Conservation (phyloP, 1,140 invertebrate species). For the Pseudomyrmex sp. region DNA sequence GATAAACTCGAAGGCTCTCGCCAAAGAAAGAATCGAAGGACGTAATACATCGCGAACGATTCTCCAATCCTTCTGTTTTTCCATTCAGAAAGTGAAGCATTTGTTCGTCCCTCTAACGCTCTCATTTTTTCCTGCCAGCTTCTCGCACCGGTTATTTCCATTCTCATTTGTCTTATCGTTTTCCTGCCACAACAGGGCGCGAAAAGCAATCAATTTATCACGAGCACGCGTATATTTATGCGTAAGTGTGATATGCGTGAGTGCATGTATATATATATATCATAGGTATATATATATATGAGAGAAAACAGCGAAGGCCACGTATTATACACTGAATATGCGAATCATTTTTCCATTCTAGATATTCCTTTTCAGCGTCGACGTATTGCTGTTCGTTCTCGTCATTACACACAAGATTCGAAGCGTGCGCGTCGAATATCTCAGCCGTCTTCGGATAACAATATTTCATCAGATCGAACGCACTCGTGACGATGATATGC, state of each 20-base stretch:
- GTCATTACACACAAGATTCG: conserved; percentile 3
- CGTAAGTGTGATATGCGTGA: background rate
- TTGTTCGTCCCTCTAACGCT: background rate
- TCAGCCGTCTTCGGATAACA: background rate
- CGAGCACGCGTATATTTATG: background rate
- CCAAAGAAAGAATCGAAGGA: conserved; percentile 5
- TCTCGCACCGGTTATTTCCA: conserved; percentile 42
- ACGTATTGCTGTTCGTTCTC: conserved; percentile 6
- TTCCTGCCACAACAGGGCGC: conserved; percentile 18
- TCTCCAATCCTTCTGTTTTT: conserved; percentile 19
- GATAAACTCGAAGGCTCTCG: conserved; percentile 8
- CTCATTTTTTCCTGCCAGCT: conserved; percentile 40
- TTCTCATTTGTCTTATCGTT: conserved; percentile 41
- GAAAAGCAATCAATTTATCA: conserved; percentile 50
- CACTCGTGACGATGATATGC: background rate
- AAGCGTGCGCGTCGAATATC: background rate
- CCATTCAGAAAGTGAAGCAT: conserved; percentile 27
- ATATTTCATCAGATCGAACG: conserved; percentile 19
- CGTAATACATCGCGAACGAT: conserved; percentile 11
- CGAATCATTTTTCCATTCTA: conserved; percentile 7
- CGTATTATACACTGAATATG: conserved; percentile 12
- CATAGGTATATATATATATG: background rate
- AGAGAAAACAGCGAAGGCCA: background rate
- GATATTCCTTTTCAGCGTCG: background rate
- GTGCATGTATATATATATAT: background rate